Evolutionary conservation across 2,888 invertebrate genomes (phyloP), one percentile per base, ranked within the genome.

Genomic region (Masnerella sp.): DNA sequence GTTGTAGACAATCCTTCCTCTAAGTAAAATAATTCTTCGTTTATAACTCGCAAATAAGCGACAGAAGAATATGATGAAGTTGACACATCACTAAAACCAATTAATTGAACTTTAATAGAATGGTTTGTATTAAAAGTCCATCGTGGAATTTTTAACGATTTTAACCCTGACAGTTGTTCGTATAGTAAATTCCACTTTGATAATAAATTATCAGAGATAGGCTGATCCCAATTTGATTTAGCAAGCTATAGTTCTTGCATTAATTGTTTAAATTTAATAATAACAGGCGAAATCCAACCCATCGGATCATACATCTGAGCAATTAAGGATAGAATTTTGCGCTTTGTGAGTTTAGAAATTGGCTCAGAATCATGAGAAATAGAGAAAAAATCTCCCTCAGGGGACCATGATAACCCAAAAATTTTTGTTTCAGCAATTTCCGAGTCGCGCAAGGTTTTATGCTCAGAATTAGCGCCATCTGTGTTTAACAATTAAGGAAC

Each of bases 81-180:
- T 18, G 40, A 40, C n/a, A 20, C 40, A 14, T 40, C 40, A 9
- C 9, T 20, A 40, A 40, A 40, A 9, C 20, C 40, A 2, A 40
- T 5, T 2, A 40, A 2, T 40, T 40, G 8, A 2, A 14, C 4
- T 4, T 36, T 14, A 2, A 4, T 8, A 2, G 7, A 7, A 25
- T 25, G 7, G 7, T 25, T 25, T 4, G 7, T 25, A 25, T 36
- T 8, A 18, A n/a, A 18, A n/a, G n/a, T 5, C 40, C 40, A 18
- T 40, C 36, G 7, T 1, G 40, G 40, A 18, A 40, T 40, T 14
- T 8, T 1, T 14, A 17, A 14, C 14, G 12, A 2, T 36, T 12
- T 2, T 8, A 5, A 36, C 3, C 11, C 2, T 14, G 2, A 2
- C 11, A 14, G 3, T 36, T 1, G 11, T 36, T 14, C 3, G 12